A percentile compares a stretch with the other conserved stretches of the same genome.
Conservation (phyloP, 2,113 vertebrate genomes). For the Orcinus orca region DNA sequence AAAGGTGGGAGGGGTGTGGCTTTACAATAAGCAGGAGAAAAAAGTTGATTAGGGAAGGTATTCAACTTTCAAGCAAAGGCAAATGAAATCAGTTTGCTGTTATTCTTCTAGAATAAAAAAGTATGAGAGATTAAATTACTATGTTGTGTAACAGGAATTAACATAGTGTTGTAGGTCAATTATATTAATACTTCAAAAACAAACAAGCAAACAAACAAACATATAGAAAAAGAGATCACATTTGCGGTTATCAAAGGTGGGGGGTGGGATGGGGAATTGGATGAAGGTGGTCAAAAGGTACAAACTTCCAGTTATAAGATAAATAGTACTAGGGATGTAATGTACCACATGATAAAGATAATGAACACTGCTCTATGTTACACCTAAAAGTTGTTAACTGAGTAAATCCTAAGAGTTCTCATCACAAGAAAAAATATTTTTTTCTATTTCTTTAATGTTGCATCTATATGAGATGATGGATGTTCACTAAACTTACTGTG, state of each 20-base stretch:
- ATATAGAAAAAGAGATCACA: background rate
- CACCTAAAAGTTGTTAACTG: background rate
- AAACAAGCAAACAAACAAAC: background rate
- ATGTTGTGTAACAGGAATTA: background rate
- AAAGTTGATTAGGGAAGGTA: slow-evolving; percentile 1
- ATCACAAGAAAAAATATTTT: background rate
- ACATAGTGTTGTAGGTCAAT: background rate
- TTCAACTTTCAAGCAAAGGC: background rate
- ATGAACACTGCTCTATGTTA: background rate
- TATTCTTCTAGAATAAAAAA: background rate
- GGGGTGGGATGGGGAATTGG: background rate
- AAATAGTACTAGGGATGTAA: background rate
- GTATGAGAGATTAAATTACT: background rate
- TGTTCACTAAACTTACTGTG: background rate
- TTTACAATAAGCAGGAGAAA: background rate
- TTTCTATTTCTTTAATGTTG: background rate
- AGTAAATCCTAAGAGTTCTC: background rate
- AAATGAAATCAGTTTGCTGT: background rate
- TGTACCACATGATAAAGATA: background rate
- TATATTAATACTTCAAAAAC: background rate
- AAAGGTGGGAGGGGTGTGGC: background rate
- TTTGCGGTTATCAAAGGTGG: background rate
- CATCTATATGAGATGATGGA: background rate
- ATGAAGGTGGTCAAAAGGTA: background rate
- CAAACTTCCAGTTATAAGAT: background rate